Evolutionary conservation across 2,797 vertebrate genomes (phyloP).

Genomic region (Caiman crocodilus): DNA sequence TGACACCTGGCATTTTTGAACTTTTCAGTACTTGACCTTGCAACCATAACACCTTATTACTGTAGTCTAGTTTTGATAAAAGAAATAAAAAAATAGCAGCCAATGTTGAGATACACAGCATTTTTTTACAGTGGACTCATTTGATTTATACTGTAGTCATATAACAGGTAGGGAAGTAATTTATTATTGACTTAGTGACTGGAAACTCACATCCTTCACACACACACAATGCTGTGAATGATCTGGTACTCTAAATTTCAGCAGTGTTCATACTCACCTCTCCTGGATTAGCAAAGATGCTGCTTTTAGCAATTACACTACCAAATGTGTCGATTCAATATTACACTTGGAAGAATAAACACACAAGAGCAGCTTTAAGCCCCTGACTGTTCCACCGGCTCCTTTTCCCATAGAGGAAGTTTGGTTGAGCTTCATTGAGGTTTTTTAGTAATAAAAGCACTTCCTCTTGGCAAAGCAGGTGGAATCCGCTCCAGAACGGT

Average conservation of each 20-base stretch:
- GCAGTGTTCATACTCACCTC: neutral
- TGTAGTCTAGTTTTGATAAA: neutral
- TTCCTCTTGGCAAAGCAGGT: neutral
- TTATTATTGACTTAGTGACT: constrained; percentile 24
- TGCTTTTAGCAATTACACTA: neutral
- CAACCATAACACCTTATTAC: neutral
- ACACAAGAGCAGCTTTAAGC: neutral
- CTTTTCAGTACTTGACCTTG: neutral
- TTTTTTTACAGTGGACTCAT: neutral
- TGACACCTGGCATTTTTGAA: neutral
- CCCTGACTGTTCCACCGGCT: neutral
- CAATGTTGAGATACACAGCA: neutral
- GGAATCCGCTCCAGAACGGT: neutral
- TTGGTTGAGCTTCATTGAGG: neutral
- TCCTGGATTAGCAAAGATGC: neutral
- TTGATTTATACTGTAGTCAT: constrained; percentile 46
- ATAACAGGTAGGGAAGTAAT: neutral
- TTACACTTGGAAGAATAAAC: neutral
- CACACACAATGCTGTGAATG: neutral
- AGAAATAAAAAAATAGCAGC: neutral
- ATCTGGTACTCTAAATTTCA: constrained; percentile 32
- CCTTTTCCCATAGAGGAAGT: neutral
- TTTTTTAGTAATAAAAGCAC: accelerated
- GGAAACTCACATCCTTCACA: neutral
- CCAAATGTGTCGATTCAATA: neutral